These are phyloP conservation scores for Neolamprologus caudopunctatus DNA, from an alignment of 2,113 vertebrate species.

Conservation along the genomic window DNA sequence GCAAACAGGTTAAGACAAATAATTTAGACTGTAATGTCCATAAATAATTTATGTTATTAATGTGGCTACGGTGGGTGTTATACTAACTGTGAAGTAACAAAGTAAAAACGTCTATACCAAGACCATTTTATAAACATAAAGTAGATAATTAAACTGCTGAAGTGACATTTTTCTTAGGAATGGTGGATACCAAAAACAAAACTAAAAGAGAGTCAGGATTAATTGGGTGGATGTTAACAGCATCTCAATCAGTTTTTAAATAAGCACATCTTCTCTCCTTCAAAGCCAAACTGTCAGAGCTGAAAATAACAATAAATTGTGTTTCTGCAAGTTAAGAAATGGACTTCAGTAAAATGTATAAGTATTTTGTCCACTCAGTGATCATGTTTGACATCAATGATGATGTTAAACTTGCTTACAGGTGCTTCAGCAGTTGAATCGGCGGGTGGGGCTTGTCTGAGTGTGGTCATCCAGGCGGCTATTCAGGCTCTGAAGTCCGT, in stretches of 20 bases:
- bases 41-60: not conserved
- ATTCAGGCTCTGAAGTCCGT: constrained; percentile 82
- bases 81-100: not conserved
- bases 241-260: not conserved
- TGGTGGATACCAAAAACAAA: not conserved
- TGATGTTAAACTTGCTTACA: not conserved
- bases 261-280: not conserved
- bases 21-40: not conserved
- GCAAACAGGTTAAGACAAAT: not conserved
- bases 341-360: not conserved
- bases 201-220: not conserved
- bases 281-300: not conserved
- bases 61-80: not conserved
- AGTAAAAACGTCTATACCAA: not conserved
- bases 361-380: not conserved
- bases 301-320: not conserved
- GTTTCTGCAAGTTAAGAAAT: not conserved
- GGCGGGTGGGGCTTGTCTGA: not conserved
- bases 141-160: not conserved
- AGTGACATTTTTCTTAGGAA: not conserved
- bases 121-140: not conserved
- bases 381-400: not conserved
- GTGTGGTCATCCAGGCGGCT: constrained; percentile 68
- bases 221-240: not conserved
- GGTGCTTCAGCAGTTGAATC: not conserved